Percentiles rank a stretch among this genome's conserved stretches.
phyloP scores from a whole-genome alignment of 2,888 invertebrate genomes.

The Oscheius sp. region DNA sequence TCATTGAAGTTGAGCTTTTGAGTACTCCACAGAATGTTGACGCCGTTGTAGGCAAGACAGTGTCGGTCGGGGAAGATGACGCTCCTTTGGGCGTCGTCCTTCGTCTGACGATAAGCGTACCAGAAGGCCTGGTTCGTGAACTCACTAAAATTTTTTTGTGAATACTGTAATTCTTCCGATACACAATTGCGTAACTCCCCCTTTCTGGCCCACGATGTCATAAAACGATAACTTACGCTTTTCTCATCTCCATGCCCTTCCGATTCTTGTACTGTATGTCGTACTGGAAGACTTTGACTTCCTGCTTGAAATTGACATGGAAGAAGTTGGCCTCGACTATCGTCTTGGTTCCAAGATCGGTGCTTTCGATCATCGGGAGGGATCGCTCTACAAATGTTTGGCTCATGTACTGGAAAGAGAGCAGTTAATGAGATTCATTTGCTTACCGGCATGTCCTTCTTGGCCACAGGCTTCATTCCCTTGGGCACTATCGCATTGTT shows the following conservation, averaged over 20 bases:
- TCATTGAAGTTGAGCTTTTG: not conserved
- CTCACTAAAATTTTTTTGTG: conserved; percentile 6
- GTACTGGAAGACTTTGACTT: conserved; percentile 18
- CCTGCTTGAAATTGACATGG: conserved; percentile 13
- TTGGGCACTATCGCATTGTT: not conserved
- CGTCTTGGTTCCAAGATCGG: conserved; percentile 8
- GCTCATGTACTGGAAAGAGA: conserved; percentile 12
- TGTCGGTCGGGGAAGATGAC: conserved; percentile 7
- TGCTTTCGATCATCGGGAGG: not conserved
- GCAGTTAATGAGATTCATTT: not conserved
- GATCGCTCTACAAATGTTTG: conserved; percentile 32
- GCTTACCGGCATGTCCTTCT: conserved; percentile 13
- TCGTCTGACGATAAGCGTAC: not conserved
- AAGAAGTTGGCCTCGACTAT: conserved; percentile 39
- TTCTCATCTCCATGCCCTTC: conserved; percentile 6
- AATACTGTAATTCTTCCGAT: no score
- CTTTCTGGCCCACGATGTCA: no score
- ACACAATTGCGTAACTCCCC: no score
- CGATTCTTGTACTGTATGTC: conserved; percentile 22
- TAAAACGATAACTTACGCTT: conserved; percentile 1
- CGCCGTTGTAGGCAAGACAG: conserved; percentile 36
- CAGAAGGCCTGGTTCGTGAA: conserved; percentile 28
- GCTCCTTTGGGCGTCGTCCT: not conserved
- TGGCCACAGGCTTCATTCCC: conserved; percentile 18
- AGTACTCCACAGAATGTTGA: conserved; percentile 28